These are phyloP conservation scores for Sebastes hubbsi DNA, from an alignment of 2,797 vertebrate species.

Conservation along the genomic window DNA sequence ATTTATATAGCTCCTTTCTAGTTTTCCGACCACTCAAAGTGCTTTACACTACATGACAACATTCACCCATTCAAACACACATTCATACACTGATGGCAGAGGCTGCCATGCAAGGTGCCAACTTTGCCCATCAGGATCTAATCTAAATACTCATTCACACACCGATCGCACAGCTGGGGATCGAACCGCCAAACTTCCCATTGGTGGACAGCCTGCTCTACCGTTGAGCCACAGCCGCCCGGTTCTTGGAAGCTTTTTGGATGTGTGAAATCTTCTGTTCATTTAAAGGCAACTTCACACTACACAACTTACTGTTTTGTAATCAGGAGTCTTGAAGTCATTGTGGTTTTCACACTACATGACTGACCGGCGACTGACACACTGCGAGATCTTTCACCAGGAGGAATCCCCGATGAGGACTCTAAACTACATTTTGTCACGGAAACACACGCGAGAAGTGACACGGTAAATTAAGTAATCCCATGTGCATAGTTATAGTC, in stretches of 20 bases:
- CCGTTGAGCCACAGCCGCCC: too few species aligned
- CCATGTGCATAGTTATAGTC: neutral
- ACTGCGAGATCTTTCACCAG: neutral
- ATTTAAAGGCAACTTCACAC: neutral
- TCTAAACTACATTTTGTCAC: neutral
- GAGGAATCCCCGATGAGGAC: neutral
- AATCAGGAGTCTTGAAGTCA: neutral
- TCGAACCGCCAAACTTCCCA: fast-evolving
- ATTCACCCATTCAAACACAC: too few species aligned
- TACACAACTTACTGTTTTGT: neutral
- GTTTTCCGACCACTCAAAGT: too few species aligned
- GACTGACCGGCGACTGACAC: neutral
- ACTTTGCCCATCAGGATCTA: too few species aligned
- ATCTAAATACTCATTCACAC: too few species aligned
- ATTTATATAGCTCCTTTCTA: fast-evolving
- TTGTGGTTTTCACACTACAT: neutral
- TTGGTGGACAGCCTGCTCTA: too few species aligned
- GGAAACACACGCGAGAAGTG: neutral
- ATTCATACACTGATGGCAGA: too few species aligned
- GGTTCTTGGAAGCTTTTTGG: too few species aligned
- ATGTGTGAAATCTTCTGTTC: too few species aligned
- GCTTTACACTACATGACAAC: fast-evolving
- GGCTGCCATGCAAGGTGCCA: too few species aligned
- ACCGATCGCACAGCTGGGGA: too few species aligned
- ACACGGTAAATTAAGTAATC: neutral